Percentiles rank a stretch among this genome's conserved stretches.
phyloP scores from a whole-genome alignment of 2,888 invertebrate genomes.

The Xestia ashworthii region DNA sequence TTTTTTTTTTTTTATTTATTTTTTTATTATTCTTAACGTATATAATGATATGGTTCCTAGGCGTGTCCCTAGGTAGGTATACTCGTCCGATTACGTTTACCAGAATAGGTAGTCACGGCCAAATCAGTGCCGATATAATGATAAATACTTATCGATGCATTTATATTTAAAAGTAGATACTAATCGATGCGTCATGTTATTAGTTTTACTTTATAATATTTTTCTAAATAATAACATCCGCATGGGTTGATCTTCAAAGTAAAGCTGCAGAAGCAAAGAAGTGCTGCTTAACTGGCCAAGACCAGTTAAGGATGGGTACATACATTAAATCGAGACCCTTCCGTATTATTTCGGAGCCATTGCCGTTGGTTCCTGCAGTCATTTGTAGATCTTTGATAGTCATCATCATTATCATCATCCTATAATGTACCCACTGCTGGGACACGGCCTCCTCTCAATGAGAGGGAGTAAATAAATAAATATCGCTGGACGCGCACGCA shows the following conservation, averaged over 20 bases:
- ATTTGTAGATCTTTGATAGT: not conserved
- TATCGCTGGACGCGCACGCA: too few relatives aligned
- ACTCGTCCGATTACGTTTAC: not conserved
- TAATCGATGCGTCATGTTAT: not conserved
- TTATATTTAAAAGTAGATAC: not conserved
- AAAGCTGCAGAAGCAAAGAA: too few relatives aligned
- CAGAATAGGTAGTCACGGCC: not conserved
- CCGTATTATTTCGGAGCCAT: not conserved
- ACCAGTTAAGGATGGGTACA: not conserved
- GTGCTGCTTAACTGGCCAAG: too few relatives aligned
- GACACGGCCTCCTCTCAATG: too few relatives aligned
- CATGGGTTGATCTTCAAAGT: not conserved
- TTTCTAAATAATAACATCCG: not conserved
- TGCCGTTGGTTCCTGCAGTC: not conserved
- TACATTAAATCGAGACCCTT: not conserved
- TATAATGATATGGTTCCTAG: too few relatives aligned
- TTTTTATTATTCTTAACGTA: too few relatives aligned
- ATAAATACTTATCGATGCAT: not conserved
- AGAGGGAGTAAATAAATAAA: too few relatives aligned
- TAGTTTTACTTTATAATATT: not conserved
- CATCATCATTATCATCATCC: too few relatives aligned
- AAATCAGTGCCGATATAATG: not conserved
- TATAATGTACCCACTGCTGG: too few relatives aligned
- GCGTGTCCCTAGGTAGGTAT: not conserved
- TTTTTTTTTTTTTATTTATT: too few relatives aligned